Percentiles rank a stretch among this genome's conserved stretches.
phyloP scores from a whole-genome alignment of 2,888 invertebrate species.

The Globia sparganii region DNA sequence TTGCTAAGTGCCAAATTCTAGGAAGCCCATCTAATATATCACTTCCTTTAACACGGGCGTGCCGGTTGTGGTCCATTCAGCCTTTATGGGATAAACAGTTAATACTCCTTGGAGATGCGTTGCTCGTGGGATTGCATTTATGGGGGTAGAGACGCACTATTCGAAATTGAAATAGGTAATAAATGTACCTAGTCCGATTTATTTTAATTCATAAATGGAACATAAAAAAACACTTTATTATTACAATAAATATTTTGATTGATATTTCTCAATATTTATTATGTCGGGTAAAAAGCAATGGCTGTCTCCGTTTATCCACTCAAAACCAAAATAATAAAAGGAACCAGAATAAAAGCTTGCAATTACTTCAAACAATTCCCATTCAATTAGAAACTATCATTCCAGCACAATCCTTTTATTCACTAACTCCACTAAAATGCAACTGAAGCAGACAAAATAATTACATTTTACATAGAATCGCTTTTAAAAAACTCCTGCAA shows the following conservation, averaged over 20 bases:
- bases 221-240: not conserved
- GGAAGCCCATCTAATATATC: slow-evolving; percentile 42
- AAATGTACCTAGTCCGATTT: not conserved
- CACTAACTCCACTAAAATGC: slow-evolving; percentile 39
- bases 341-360: not conserved
- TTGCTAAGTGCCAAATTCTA: slow-evolving; percentile 55
- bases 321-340: slow-evolving; percentile 3
- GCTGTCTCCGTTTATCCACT: not conserved
- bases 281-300: not conserved
- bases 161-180: not conserved
- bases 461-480: slow-evolving; percentile 63
- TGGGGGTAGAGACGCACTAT: not conserved
- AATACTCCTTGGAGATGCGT: slow-evolving; percentile 30
- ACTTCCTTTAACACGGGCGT: slow-evolving; percentile 21
- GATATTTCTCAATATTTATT: not conserved
- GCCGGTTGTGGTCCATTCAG: slow-evolving; percentile 35
- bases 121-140: slow-evolving; percentile 10
- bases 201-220: not conserved
- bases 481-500: slow-evolving; percentile 60
- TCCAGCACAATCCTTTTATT: slow-evolving; percentile 42
- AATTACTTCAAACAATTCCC: slow-evolving; percentile 10
- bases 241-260: not conserved
- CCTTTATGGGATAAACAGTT: slow-evolving; percentile 36
- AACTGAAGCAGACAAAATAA: slow-evolving; percentile 57
- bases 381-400: slow-evolving; percentile 52